These are phyloP conservation scores for Drosophila bocqueti DNA, from an alignment of 1,140 invertebrate species.

Conservation along the genomic window DNA sequence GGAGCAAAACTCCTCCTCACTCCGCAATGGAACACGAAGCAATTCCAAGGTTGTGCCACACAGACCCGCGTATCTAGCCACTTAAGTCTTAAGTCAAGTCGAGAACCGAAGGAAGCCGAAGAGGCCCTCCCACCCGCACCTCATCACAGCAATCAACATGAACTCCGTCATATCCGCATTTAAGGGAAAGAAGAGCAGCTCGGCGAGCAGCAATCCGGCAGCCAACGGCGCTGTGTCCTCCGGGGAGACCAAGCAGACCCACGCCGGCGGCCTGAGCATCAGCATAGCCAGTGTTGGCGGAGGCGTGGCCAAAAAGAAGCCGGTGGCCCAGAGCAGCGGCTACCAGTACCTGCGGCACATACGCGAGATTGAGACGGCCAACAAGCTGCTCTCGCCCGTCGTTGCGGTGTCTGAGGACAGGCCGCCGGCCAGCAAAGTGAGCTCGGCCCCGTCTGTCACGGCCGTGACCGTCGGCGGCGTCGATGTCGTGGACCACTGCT, in stretches of 20 bases:
- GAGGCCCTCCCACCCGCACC: conserved; percentile 2
- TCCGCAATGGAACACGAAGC: conserved; percentile 33
- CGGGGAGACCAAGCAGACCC: conserved; percentile 25
- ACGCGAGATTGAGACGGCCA: conserved; percentile 82
- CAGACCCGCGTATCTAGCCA: conserved; percentile 18
- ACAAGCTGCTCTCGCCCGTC: conserved; percentile 76
- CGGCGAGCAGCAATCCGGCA: conserved; percentile 17
- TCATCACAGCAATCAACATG: conserved; percentile 61
- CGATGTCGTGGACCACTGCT: conserved; percentile 77
- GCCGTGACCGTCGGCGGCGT: conserved; percentile 22
- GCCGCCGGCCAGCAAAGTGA: conserved; percentile 1
- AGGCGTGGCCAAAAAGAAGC: conserved; percentile 60
- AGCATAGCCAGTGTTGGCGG: conserved; percentile 53
- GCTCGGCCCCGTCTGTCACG: not conserved
- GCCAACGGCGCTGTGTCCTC: conserved; percentile 1
- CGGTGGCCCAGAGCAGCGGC: conserved; percentile 74
- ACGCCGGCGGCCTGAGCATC: conserved; percentile 32
- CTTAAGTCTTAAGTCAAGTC: conserved; percentile 6
- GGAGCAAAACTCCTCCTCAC: not conserved
- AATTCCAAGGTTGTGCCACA: conserved; percentile 47
- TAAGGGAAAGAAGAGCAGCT: conserved; percentile 73
- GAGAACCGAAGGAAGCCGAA: not conserved
- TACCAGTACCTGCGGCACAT: conserved; percentile 84
- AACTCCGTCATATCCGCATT: conserved; percentile 85
- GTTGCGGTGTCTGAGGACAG: conserved; percentile 53